Conservation (phyloP, 2,113 vertebrate genomes). For the Cephalopholis sonnerati region DNA sequence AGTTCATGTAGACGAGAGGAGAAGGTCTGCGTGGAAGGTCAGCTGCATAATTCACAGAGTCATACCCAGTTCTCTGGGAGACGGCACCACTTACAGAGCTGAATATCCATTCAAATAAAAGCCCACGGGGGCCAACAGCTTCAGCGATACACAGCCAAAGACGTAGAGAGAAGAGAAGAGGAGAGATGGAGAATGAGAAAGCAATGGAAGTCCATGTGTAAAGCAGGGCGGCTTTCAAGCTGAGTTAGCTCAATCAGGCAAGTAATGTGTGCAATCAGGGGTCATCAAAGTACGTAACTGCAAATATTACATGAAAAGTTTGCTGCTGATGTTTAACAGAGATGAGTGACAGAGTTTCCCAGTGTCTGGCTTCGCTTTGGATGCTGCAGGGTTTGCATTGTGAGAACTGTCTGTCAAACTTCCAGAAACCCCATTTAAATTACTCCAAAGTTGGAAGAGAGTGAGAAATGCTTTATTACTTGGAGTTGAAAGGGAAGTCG, state of each 20-base stretch:
- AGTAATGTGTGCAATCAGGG: conserved; percentile 28
- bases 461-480: conserved; percentile 57
- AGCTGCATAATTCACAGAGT: conserved; percentile 45
- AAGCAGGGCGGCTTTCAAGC: conserved; percentile 15
- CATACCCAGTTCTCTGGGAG: conserved; percentile 25
- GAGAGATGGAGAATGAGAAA: conserved; percentile 13
- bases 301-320: conserved; percentile 43
- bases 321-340: conserved; percentile 38
- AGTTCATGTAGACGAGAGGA: conserved; percentile 44
- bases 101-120: conserved; percentile 60
- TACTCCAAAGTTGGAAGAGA: conserved; percentile 46
- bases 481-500: conserved; percentile 46
- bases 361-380: conserved; percentile 29
- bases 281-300: conserved; percentile 41
- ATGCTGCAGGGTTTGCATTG: conserved; percentile 37
- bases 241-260: conserved; percentile 40
- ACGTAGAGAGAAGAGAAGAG: background rate
- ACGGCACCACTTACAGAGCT: conserved; percentile 43
- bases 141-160: background rate
- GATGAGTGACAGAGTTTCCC: conserved; percentile 19
- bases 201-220: conserved; percentile 7
- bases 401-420: conserved; percentile 55
- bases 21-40: conserved; percentile 50
- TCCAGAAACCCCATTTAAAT: conserved; percentile 55
- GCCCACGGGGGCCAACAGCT: conserved; percentile 18